These are phyloP conservation scores for Cryptocephalus primarius DNA, from an alignment of 2,888 invertebrate genomes.

Conservation along the genomic window DNA sequence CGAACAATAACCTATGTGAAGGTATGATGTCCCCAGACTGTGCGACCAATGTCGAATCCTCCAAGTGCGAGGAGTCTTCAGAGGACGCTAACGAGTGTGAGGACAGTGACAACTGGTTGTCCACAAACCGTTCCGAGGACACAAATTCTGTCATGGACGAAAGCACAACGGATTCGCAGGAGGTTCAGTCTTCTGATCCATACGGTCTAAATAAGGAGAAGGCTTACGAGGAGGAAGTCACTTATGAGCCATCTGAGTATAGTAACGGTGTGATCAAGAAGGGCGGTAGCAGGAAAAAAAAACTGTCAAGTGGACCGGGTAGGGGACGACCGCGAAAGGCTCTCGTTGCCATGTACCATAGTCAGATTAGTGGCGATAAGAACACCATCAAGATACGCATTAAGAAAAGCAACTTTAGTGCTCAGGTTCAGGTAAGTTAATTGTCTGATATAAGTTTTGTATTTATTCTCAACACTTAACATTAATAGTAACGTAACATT, in stretches of 20 bases:
- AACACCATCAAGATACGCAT: conserved; percentile 61
- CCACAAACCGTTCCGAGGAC: conserved; percentile 4
- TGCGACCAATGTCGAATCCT: conserved; percentile 6
- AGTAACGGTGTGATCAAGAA: conserved; percentile 27
- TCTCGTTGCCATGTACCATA: conserved; percentile 45
- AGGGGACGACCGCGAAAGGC: conserved; percentile 39
- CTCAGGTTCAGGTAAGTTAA: conserved; percentile 19
- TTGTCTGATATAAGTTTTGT: too few relatives aligned
- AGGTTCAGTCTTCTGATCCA: conserved; percentile 7
- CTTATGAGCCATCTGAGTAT: conserved; percentile 12
- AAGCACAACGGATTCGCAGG: conserved; percentile 4
- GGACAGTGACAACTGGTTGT: conserved; percentile 6
- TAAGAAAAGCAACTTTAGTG: conserved; percentile 45
- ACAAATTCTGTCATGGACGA: conserved; percentile 6
- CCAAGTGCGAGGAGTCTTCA: background rate
- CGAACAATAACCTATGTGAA: conserved; percentile 32
- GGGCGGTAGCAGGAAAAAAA: conserved; percentile 20
- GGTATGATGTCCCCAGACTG: conserved; percentile 18
- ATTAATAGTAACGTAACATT: too few relatives aligned
- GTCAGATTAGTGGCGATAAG: conserved; percentile 52
- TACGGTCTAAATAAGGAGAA: conserved; percentile 13
- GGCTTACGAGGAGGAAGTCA: conserved; percentile 8
- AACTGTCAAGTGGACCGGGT: conserved; percentile 23
- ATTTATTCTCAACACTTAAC: background rate
- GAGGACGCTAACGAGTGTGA: background rate